Conservation (phyloP, 2,797 vertebrate genomes). For the Scarus forsteni region DNA sequence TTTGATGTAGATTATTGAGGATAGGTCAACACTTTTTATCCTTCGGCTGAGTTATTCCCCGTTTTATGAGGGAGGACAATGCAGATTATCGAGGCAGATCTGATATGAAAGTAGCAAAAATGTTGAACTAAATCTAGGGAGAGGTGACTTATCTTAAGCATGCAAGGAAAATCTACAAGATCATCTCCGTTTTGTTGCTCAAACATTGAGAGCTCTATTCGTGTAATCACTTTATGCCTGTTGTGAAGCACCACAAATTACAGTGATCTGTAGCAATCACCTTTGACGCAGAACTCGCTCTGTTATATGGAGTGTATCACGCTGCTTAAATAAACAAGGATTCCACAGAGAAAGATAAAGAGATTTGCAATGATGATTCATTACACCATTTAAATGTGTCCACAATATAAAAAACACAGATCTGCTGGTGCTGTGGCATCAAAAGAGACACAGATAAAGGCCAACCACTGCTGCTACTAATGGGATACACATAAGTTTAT, state of each 20-base stretch:
- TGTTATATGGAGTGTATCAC: slow-evolving; percentile 26
- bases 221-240: slow-evolving; percentile 23
- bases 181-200: slow-evolving; percentile 1
- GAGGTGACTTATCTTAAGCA: slow-evolving; percentile 1
- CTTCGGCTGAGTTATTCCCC: slow-evolving; percentile 4
- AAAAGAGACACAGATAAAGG: slow-evolving; percentile 45
- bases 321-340: slow-evolving; percentile 40
- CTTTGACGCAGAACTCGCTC: slow-evolving; percentile 38
- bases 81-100: slow-evolving; percentile 9
- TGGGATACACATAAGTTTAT: neutral
- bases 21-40: slow-evolving; percentile 55
- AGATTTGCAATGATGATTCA: slow-evolving; percentile 54
- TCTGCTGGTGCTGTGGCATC: slow-evolving; percentile 27
- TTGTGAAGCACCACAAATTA: slow-evolving; percentile 24
- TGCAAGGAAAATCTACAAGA: slow-evolving; percentile 1
- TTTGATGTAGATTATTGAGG: slow-evolving; percentile 63
- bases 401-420: slow-evolving; percentile 28
- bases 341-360: slow-evolving; percentile 39
- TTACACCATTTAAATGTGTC: slow-evolving; percentile 35
- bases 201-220: neutral
- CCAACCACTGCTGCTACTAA: slow-evolving; percentile 47
- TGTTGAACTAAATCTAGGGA: slow-evolving; percentile 11
- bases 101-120: slow-evolving; percentile 3
- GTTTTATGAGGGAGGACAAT: slow-evolving; percentile 7
- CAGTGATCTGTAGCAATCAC: slow-evolving; percentile 36